A percentile compares a stretch with the other conserved stretches of the same genome.
phyloP scores from a whole-genome alignment of 1,140 invertebrate species.

The Eufriesea mexicana region DNA sequence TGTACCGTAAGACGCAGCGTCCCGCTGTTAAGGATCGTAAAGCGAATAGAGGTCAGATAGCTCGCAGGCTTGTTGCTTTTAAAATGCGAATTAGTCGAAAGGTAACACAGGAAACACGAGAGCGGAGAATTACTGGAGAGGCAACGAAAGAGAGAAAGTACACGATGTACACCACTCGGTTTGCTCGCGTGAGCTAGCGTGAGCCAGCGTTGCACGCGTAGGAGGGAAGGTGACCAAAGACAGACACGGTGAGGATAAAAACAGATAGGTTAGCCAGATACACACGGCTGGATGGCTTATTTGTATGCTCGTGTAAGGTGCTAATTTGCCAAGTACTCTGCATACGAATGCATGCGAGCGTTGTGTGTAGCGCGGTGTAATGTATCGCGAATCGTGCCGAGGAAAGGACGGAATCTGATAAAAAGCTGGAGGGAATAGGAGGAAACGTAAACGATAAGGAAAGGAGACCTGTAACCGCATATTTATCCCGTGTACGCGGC shows the following conservation, averaged over 20 bases:
- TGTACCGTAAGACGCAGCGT: no score
- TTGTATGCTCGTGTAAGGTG: constrained; percentile 67
- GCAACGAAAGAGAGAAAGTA: background rate
- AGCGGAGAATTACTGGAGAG: background rate
- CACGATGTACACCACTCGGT: background rate
- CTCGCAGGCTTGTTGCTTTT: background rate
- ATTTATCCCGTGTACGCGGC: background rate
- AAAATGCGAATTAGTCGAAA: background rate
- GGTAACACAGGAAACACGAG: background rate
- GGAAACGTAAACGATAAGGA: constrained; percentile 1
- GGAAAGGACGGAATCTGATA: background rate
- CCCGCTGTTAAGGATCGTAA: background rate
- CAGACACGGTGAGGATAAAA: background rate
- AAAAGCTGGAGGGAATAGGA: background rate
- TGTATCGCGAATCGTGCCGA: constrained; percentile 38
- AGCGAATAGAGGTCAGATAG: background rate
- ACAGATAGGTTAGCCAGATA: constrained; percentile 36
- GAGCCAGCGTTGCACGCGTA: background rate
- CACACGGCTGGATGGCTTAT: constrained; percentile 50
- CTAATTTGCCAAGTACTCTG: constrained; percentile 68
- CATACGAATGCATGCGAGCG: constrained; percentile 33
- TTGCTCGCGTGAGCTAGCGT: background rate
- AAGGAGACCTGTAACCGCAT: constrained; percentile 13
- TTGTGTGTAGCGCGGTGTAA: constrained; percentile 5
- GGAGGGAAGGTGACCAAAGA: background rate